These are phyloP conservation scores for Burhinus oedicnemus DNA, from an alignment of 2,113 vertebrate species.

Conservation along the genomic window DNA sequence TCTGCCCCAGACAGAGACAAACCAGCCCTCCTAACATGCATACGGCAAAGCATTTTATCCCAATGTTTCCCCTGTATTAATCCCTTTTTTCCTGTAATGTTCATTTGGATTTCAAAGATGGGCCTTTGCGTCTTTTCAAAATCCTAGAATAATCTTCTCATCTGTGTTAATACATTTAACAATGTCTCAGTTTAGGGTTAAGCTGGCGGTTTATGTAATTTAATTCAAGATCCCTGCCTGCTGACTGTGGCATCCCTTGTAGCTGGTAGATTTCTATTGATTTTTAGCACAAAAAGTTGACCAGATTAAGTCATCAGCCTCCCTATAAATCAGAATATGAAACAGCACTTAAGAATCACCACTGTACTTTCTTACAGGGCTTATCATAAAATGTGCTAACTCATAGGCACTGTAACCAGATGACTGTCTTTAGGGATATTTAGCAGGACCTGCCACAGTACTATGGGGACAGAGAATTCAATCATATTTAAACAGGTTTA, in stretches of 20 bases:
- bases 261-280: neutral
- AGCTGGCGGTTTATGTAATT: neutral
- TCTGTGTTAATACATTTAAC: neutral
- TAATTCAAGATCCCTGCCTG: neutral
- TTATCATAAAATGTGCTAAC: neutral
- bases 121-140: neutral
- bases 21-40: neutral
- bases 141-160: neutral
- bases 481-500: neutral
- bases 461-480: neutral
- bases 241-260: neutral
- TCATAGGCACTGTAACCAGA: neutral
- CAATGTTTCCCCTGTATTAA: neutral
- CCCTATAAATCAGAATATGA: neutral
- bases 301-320: neutral
- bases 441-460: neutral
- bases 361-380: neutral
- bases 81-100: neutral
- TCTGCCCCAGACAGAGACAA: neutral
- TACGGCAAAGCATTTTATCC: neutral
- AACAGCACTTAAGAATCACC: neutral
- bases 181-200: neutral
- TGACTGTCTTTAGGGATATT: neutral
- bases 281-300: neutral
- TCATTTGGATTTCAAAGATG: neutral